Conservation (phyloP, 2,113 vertebrate genomes). For the Rhinopomastus cyanomelas region DNA sequence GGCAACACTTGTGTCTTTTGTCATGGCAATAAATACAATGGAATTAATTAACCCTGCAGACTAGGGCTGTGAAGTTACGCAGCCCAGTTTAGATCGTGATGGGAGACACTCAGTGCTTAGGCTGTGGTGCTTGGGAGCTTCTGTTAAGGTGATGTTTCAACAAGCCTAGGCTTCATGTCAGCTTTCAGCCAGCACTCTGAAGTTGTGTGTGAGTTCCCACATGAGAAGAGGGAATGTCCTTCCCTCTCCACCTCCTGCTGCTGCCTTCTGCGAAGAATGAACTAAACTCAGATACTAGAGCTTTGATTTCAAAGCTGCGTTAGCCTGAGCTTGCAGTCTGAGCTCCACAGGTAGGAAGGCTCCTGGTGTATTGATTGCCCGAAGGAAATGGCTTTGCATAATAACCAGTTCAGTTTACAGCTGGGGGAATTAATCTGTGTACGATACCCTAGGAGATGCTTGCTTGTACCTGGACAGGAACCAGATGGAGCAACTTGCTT, state of each 20-base stretch:
- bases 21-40: neutral
- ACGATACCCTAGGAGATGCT: neutral
- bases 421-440: neutral
- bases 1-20: neutral
- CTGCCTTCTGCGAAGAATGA: neutral
- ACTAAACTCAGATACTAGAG: neutral
- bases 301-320: neutral
- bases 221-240: neutral
- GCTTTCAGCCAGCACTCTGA: neutral
- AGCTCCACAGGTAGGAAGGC: neutral
- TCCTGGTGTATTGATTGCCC: neutral
- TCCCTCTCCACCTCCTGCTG: neutral
- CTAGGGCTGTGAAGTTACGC: fast-evolving
- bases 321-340: neutral
- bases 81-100: neutral
- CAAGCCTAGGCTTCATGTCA: neutral
- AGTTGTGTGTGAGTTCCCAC: neutral
- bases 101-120: neutral
- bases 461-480: neutral
- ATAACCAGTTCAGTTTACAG: neutral
- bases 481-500: neutral
- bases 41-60: neutral
- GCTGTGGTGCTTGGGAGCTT: neutral
- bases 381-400: neutral
- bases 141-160: neutral